Evolutionary conservation across 1,140 invertebrate species (phyloP), one percentile per base, ranked within the genome.

Genomic region (Lithobius niger): DNA sequence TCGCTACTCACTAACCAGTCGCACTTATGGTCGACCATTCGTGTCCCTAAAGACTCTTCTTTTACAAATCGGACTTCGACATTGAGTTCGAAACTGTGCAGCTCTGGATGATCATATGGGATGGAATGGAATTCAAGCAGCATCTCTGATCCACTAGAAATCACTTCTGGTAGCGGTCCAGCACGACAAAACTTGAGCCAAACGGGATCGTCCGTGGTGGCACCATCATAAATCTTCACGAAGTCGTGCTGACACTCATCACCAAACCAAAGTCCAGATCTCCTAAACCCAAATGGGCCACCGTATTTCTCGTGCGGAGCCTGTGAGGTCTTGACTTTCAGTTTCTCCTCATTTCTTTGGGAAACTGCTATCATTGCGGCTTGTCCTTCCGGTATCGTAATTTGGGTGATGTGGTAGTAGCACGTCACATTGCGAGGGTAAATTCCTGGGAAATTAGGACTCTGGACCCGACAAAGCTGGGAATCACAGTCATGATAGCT

Each of bases 361-460:
- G 58, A 26, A 16, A 61, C 59, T 36, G 60, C 57, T 52, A 86
- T 72, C 55, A 86, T 67, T 19, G 82, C 82, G 57, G 84, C 79
- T 66, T 84, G 82, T 50, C 82, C 82, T 15, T 76, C 71, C 0
- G 83, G 84, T 57, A 80, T 76, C 65, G 78, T 74, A 57, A 76
- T 78, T 63, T 84, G 82, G 64, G 81, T 79, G 36, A 85, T 76
- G 56, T 78, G 74, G 71, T 86, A 90, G 65, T 83, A 81, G 70
- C 86, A 90, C 53, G 84, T 86, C 47, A 87, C 79, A 69, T 88
- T 88, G 57, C 86, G 74, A 1, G 85, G 86, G 70, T 88, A 88
- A 50, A 88, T 80, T 19, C 86, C 86, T 13, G 86, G 86, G 70
- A 85, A 88, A 73, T 88, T 88, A 2, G 86, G 86, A 18, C 84